Base-by-base conservation (phyloP, 30 jellyfish, hydroid and myxozoan species). In the Aurelia coerulea region DNA sequence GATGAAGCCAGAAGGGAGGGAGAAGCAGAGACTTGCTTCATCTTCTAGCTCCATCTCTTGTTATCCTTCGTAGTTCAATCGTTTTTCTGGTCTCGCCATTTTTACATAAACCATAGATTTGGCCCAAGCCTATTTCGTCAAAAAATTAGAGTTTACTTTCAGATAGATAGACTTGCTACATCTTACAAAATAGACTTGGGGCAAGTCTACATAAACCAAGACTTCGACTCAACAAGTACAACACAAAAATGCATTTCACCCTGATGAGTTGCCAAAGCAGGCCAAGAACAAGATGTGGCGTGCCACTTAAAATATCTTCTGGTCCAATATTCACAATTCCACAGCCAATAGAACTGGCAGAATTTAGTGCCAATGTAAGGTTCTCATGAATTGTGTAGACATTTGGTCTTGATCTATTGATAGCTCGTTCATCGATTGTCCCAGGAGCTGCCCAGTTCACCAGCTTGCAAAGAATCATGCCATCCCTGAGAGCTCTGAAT, bases 391-490 rank as follows among this genome's bases (percentile, higher is more conserved):
- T 70, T n/a, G 90, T 85, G 73, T 73, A 85, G 31, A 78, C 86
- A 56, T 78, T 91, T 29, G 86, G 74, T 66, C 86, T 85, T 31
- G 62, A 29, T 72, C 77, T 91, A 79, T 91, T 91, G 10, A 91
- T 84, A 41, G 97, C 96, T 37, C 97, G 83, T 72, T 91, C 97
- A 73, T 91, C 97, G 41, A 91, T 79, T 0, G 97, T 91, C 8
- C 83, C 78, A 15, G 87, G 83, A 11, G 78, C 41, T 41, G 96
- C 71, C 92, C 82, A 84, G 79, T 91, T 91, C 23, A 91, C 78
- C 76, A 91, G 68, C 65, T 91, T 91, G 79, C 97, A 91, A n/a
- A 91, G 63, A 9, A 91, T 8, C 71, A 91, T 56, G n/a, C 97
- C 97, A 73, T 91, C 97, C 46, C 68, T 62, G 59, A 91, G 56